Evolutionary conservation across 2,113 vertebrate genomes (phyloP).

Genomic region (Gallinago media): DNA sequence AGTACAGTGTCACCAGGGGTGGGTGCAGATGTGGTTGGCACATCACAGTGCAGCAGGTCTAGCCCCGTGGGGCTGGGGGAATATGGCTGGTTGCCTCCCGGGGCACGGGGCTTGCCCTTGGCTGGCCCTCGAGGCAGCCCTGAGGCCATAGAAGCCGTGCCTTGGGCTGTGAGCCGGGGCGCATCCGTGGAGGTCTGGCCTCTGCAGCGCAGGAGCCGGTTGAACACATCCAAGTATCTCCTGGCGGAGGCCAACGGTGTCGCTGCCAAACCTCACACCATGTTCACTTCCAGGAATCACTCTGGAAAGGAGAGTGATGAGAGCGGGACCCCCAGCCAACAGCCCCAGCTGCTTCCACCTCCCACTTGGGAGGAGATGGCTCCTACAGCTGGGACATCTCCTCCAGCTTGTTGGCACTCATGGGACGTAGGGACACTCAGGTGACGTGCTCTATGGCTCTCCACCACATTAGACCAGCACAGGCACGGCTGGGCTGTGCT

Average conservation of each 20-base stretch:
- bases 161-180: not conserved
- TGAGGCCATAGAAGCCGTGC: not conserved
- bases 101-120: not conserved
- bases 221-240: not conserved
- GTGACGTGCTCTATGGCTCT: rapidly evolving
- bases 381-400: not conserved
- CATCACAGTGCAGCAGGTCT: rapidly evolving
- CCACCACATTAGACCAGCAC: not conserved
- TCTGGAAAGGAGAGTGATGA: not conserved
- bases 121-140: rapidly evolving
- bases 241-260: not conserved
- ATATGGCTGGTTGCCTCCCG: not conserved
- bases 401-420: not conserved
- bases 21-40: not conserved
- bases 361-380: rapidly evolving
- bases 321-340: not conserved
- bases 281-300: rapidly evolving
- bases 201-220: not conserved
- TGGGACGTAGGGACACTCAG: rapidly evolving
- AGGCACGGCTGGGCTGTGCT: rapidly evolving
- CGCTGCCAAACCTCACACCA: not conserved
- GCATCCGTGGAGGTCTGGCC: not conserved
- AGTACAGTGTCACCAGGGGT: not conserved
- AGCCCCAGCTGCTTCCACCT: not conserved
- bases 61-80: no score